phyloP scores from a whole-genome alignment of 2,113 vertebrate genomes.

The Halichoerus grypus region DNA sequence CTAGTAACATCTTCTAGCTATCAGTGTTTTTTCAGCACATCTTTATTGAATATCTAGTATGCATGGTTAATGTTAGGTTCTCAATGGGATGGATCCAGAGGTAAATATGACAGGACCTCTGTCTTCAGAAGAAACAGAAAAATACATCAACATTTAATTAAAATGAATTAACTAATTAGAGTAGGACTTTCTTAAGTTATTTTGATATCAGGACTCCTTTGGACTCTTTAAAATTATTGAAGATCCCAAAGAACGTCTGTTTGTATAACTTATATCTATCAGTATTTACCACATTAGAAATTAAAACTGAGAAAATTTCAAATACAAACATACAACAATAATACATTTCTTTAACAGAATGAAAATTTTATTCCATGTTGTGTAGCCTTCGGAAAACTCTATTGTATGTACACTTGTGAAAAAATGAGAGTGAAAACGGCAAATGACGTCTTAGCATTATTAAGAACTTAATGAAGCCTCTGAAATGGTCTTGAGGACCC shows the following conservation, averaged over 20 bases:
- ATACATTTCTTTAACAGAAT: neutral
- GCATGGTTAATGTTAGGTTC: neutral
- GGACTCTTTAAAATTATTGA: neutral
- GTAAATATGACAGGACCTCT: neutral
- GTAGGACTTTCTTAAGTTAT: neutral
- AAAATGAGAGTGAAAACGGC: neutral
- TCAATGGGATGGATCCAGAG: neutral
- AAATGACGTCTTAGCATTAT: neutral
- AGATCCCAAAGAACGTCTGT: neutral
- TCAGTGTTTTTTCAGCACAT: neutral
- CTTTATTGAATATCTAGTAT: neutral
- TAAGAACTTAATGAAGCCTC: neutral
- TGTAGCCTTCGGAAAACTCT: neutral
- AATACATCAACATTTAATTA: neutral
- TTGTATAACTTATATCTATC: neutral
- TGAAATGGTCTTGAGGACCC: neutral
- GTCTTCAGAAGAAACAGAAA: neutral
- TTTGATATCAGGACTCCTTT: neutral
- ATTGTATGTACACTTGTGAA: neutral
- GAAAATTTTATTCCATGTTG: neutral
- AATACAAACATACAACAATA: neutral
- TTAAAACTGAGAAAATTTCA: neutral
- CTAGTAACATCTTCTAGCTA: neutral
- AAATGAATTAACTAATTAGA: neutral
- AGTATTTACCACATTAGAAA: neutral